Conservation (phyloP, 2,113 vertebrate genomes). For the Nipponia nippon region DNA sequence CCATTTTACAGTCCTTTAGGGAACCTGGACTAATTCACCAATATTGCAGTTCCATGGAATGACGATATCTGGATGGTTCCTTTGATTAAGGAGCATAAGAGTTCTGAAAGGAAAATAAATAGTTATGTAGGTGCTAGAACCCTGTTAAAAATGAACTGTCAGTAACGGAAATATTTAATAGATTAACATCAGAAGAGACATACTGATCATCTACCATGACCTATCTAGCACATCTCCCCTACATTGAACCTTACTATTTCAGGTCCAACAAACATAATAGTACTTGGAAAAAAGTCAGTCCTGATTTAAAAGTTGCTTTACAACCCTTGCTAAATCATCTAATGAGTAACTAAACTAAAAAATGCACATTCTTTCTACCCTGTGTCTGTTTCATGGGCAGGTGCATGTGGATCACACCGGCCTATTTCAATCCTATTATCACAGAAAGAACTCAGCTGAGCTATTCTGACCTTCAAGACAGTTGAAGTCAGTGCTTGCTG, state of each 20-base stretch:
- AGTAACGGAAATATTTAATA: not conserved
- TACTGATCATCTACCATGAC: not conserved
- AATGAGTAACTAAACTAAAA: not conserved
- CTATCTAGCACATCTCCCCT: not conserved
- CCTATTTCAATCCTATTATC: not conserved
- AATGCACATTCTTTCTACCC: not conserved
- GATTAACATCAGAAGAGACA: not conserved
- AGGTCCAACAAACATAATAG: not conserved
- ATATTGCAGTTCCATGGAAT: not conserved
- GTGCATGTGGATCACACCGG: not conserved
- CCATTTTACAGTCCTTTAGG: constrained; percentile 62
- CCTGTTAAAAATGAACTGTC: not conserved
- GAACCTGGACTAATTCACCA: not conserved
- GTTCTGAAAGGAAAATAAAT: constrained; percentile 60
- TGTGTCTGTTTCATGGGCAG: not conserved
- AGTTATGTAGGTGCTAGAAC: not conserved
- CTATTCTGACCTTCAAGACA: not conserved
- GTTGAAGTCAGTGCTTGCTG: not conserved
- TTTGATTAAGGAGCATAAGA: not conserved
- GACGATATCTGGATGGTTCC: not conserved
- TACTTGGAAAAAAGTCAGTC: not conserved
- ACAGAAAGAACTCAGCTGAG: not conserved
- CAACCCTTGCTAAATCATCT: not conserved
- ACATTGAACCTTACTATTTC: not conserved
- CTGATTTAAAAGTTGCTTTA: not conserved